Percentiles rank a stretch among this genome's conserved stretches.
These are phyloP conservation scores for Ceratina calcarata DNA, from an alignment of 1,140 invertebrate species.

Conservation along the genomic window DNA sequence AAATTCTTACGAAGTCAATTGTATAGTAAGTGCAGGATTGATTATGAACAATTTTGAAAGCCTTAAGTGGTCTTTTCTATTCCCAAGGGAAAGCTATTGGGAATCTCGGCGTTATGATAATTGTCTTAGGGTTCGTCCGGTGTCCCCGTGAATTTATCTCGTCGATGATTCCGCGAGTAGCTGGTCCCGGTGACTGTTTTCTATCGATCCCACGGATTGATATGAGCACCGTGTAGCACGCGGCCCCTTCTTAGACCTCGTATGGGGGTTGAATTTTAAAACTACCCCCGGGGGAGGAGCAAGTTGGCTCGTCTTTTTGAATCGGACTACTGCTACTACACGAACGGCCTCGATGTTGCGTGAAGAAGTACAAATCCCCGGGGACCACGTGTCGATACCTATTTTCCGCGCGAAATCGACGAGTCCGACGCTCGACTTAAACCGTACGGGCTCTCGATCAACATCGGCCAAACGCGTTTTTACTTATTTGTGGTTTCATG, in stretches of 20 bases:
- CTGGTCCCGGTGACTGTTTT: slow-evolving; percentile 7
- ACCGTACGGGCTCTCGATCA: background rate
- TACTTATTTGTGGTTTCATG: no score
- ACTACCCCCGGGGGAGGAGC: slow-evolving; percentile 69
- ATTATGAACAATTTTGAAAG: no score
- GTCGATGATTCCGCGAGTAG: slow-evolving; percentile 7
- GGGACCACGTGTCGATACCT: slow-evolving; percentile 62
- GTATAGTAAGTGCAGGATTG: no score
- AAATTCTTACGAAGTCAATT: no score
- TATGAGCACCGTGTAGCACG: slow-evolving; percentile 65
- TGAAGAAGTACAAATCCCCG: slow-evolving; percentile 71
- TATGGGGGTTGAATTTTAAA: slow-evolving; percentile 77
- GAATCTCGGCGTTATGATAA: slow-evolving; percentile 20
- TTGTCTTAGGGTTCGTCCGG: background rate
- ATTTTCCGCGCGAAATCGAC: slow-evolving; percentile 23
- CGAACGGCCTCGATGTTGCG: slow-evolving; percentile 70
- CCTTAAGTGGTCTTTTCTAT: no score
- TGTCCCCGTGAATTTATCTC: background rate
- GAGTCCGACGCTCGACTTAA: slow-evolving; percentile 19
- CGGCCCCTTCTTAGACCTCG: slow-evolving; percentile 60
- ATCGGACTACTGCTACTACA: slow-evolving; percentile 66
- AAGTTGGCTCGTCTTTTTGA: slow-evolving; percentile 66
- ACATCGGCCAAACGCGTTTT: no score
- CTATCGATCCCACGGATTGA: slow-evolving; percentile 62
- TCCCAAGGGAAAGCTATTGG: no score